Evolutionary conservation across 1,140 invertebrate species (phyloP).

Genomic region (Tetragnatha versicolor): DNA sequence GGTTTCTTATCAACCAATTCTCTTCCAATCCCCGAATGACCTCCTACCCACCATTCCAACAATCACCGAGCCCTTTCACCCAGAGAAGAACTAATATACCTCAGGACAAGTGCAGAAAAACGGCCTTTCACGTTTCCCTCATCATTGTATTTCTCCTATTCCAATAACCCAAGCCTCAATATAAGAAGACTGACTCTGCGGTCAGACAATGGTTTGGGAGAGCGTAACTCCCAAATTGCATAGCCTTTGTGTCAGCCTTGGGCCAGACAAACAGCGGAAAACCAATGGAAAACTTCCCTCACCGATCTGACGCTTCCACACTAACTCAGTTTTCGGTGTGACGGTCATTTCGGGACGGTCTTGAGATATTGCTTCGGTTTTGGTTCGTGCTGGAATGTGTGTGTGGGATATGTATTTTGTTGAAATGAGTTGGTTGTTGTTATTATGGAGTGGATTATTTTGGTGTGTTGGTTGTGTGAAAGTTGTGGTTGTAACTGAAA

Average conservation of each 20-base stretch:
- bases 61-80: neutral
- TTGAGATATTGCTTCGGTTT: neutral
- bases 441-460: too few relatives aligned
- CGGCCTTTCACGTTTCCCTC: neutral
- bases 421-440: too few relatives aligned
- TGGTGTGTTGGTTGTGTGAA: too few relatives aligned
- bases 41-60: neutral
- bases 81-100: conserved; percentile 6
- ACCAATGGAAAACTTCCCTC: neutral
- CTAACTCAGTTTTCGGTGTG: conserved; percentile 18
- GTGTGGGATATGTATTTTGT: too few relatives aligned
- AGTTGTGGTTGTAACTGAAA: too few relatives aligned
- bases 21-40: too few relatives aligned
- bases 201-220: conserved; percentile 3
- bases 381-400: neutral
- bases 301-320: neutral
- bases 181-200: neutral
- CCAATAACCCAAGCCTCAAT: neutral
- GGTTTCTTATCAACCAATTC: too few relatives aligned
- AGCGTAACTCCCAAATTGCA: conserved; percentile 4
- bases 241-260: neutral
- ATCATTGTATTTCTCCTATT: neutral
- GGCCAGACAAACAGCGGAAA: conserved; percentile 5
- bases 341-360: neutral
- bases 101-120: neutral